phyloP scores from a whole-genome alignment of 2,888 invertebrate species.

The Phymatocera aterrima region DNA sequence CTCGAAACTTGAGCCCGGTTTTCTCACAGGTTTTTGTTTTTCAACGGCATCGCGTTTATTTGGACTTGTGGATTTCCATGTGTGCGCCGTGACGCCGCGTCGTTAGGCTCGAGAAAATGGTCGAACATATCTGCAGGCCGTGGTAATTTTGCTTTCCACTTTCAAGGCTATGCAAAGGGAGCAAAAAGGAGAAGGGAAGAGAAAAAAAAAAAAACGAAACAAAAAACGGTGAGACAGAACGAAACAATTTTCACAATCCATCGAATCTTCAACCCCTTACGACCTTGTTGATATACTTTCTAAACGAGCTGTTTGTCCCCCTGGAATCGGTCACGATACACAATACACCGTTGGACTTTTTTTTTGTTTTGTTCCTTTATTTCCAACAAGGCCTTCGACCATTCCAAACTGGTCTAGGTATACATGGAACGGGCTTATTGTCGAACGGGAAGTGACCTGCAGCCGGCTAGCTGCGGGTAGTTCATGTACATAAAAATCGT shows the following conservation, averaged over 20 bases:
- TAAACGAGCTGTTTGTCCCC: slow-evolving; percentile 61
- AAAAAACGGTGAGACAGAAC: background rate
- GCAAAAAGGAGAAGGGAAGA: slow-evolving; percentile 51
- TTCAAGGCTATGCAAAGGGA: slow-evolving; percentile 57
- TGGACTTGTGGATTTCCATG: slow-evolving; percentile 9
- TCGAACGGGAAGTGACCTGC: background rate
- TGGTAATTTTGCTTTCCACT: slow-evolving; percentile 57
- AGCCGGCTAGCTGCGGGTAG: slow-evolving; percentile 29
- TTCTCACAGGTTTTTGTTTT: background rate
- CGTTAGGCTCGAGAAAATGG: background rate
- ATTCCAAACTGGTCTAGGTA: too few species aligned
- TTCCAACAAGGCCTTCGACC: slow-evolving; percentile 25
- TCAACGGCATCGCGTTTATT: slow-evolving; percentile 22
- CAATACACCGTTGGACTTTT: background rate
- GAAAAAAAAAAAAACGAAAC: slow-evolving; percentile 52
- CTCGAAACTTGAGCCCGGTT: too few species aligned
- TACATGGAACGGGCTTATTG: too few species aligned
- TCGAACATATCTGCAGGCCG: background rate
- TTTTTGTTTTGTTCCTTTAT: background rate
- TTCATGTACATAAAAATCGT: background rate
- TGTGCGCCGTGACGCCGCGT: slow-evolving; percentile 25
- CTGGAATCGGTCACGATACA: slow-evolving; percentile 61
- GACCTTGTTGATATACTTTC: slow-evolving; percentile 56
- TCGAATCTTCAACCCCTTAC: slow-evolving; percentile 50
- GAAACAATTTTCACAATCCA: background rate